Conservation (phyloP, 1,140 invertebrate genomes). For the Orchesella cincta region DNA sequence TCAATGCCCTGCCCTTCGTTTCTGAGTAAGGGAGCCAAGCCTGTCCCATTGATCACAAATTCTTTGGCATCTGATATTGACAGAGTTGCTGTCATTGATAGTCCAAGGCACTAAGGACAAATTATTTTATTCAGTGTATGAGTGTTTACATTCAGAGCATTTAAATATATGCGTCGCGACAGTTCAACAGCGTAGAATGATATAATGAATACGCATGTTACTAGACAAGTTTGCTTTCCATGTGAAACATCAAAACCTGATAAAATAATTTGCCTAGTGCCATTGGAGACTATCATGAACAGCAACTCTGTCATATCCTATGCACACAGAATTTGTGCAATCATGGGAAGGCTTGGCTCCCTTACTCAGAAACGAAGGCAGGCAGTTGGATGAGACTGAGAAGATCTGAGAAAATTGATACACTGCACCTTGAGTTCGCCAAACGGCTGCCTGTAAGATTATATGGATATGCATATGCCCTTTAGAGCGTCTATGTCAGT, state of each 20-base stretch:
- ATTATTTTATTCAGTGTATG: too few species aligned
- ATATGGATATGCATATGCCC: not conserved
- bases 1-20: conserved; percentile 87
- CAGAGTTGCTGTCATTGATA: conserved; percentile 93
- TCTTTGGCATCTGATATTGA: conserved; percentile 92
- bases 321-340: conserved; percentile 91
- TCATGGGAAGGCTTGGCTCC: conserved; percentile 83
- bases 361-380: conserved; percentile 88
- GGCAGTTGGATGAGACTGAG: conserved; percentile 93
- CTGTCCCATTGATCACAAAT: conserved; percentile 87
- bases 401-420: conserved; percentile 97
- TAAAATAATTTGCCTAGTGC: too few species aligned
- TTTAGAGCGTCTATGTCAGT: not conserved
- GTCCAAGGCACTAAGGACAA: conserved; percentile 80
- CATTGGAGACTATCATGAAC: conserved; percentile 96
- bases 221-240: too few species aligned
- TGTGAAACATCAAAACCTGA: too few species aligned
- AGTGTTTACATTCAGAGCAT: too few species aligned
- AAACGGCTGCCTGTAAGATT: conserved; percentile 87
- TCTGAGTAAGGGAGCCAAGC: conserved; percentile 88
- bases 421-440: conserved; percentile 96
- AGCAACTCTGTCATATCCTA: conserved; percentile 88
- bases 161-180: too few species aligned
- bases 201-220: too few species aligned
- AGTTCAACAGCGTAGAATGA: too few species aligned